phyloP scores from a whole-genome alignment of 2,888 invertebrate species.

The Carpatolechia fugitivella region DNA sequence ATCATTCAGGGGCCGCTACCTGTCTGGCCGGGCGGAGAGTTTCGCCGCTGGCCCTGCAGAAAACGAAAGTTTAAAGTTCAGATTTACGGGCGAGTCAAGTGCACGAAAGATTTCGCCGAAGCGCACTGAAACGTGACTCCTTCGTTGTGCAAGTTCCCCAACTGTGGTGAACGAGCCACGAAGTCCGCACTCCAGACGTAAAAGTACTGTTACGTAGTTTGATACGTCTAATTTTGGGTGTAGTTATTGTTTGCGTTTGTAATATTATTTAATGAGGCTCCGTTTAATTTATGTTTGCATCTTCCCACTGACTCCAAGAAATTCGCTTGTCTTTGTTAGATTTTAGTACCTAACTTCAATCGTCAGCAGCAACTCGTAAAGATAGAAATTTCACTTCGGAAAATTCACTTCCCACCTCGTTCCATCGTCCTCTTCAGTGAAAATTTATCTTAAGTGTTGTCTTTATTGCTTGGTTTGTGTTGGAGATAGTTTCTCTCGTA shows the following conservation, averaged over 20 bases:
- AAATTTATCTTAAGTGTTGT: background rate
- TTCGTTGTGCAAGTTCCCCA: constrained; percentile 53
- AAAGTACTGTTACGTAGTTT: constrained; percentile 17
- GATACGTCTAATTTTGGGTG: constrained; percentile 3
- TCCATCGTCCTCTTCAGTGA: background rate
- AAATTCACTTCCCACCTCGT: background rate
- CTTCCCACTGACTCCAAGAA: no score
- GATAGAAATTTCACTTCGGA: background rate
- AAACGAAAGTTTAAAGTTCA: constrained; percentile 30
- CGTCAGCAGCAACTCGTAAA: background rate
- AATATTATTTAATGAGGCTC: background rate
- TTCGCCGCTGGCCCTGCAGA: constrained; percentile 2
- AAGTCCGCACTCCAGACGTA: constrained; percentile 31
- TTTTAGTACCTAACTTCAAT: background rate
- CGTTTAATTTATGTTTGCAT: no score
- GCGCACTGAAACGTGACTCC: constrained; percentile 56
- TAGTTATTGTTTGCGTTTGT: background rate
- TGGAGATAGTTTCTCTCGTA: constrained; percentile 3
- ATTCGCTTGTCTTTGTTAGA: background rate
- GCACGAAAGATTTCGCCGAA: constrained; percentile 51
- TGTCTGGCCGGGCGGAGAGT: constrained; percentile 13
- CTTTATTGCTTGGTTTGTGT: background rate
- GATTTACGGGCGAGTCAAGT: constrained; percentile 34
- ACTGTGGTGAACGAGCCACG: constrained; percentile 37
- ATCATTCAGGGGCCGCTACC: background rate